Base-by-base conservation (phyloP, 2,797 vertebrate species). In the Parauchenoglanis punctatus region DNA sequence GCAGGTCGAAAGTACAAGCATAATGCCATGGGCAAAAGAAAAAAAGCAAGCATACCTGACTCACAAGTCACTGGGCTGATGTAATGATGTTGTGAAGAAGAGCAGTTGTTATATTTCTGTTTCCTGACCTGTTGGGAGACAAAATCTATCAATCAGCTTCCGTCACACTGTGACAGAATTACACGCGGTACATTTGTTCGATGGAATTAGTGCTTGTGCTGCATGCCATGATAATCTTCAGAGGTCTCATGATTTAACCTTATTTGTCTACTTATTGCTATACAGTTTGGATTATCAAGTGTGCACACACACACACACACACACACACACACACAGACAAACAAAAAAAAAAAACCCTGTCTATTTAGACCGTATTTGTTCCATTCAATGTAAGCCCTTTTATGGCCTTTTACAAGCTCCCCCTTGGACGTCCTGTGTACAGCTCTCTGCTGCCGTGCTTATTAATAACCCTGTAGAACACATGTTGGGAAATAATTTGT, bases 391-490 rank as follows among this genome's bases (percentile, higher is more conserved):
- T 80, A 81, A 85, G 82, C n/a, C 85, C 85, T 80, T 75, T 86
- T 77, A 85, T 1, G 13, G 54, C 68, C 67, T 87, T 88, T 75
- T 73, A 35, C 83, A 87, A 52, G 54, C 65, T 86, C 89, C 76
- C 84, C 87, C 84, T 18, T 61, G 78, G 81, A 84, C 31, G 78
- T 78, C 76, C 70, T 28, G 17, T 18, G 67, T 65, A 11, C 65
- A 11, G 84, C 77, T 58, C 67, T 10, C 4, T 85, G 81, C 88
- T 86, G 63, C 68, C 1, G 7, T 18, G 80, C 89, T 90, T 91
- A 92, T 92, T 91, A 92, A 92, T 93, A 90, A 90, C 92, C 80
- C 84, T 82, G 77, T 72, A 54, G 89, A 91, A 88, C 85, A 89
- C 89, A 88, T 91, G 86, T 88, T 88, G 88, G 81, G 81, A 90